Evolutionary conservation across 2,888 invertebrate species (phyloP).

Genomic region (Chymomyza amoena): DNA sequence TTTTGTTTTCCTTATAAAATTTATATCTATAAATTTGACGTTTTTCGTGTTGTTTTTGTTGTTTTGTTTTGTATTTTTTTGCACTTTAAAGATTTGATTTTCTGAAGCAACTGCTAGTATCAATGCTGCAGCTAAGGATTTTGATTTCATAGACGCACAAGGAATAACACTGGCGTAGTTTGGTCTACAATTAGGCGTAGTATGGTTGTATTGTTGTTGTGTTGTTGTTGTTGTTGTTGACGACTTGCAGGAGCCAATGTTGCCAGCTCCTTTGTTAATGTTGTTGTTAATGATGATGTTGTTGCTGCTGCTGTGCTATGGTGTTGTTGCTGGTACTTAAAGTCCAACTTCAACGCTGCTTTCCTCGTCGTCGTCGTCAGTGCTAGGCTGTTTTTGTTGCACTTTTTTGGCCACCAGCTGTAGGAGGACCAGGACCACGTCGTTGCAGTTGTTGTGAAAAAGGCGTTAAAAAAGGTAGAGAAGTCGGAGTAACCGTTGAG

Average conservation of each 20-base stretch:
- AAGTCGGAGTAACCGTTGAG: conserved; percentile 44
- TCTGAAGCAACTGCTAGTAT: background rate
- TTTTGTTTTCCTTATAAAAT: conserved; percentile 1
- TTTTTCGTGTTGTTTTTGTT: background rate
- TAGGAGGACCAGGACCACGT: conserved; percentile 14
- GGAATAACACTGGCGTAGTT: background rate
- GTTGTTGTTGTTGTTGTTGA: background rate
- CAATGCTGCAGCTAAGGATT: background rate
- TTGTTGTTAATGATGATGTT: conserved; percentile 21
- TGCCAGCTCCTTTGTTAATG: conserved; percentile 19
- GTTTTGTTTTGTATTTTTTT: background rate
- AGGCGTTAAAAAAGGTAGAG: background rate
- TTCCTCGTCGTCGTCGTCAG: conserved; percentile 64
- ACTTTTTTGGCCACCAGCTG: conserved; percentile 31
- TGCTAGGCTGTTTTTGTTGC: conserved; percentile 33
- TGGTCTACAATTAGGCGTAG: background rate
- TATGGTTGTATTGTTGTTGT: background rate
- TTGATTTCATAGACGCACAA: background rate
- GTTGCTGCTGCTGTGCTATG: background rate
- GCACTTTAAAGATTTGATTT: background rate
- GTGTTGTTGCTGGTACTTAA: conserved; percentile 13
- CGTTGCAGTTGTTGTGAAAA: conserved; percentile 12
- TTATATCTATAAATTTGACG: background rate
- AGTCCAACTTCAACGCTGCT: conserved; percentile 48
- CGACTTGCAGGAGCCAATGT: background rate